phyloP scores from a whole-genome alignment of 2,888 invertebrate species.

The Acrobasis suavella region DNA sequence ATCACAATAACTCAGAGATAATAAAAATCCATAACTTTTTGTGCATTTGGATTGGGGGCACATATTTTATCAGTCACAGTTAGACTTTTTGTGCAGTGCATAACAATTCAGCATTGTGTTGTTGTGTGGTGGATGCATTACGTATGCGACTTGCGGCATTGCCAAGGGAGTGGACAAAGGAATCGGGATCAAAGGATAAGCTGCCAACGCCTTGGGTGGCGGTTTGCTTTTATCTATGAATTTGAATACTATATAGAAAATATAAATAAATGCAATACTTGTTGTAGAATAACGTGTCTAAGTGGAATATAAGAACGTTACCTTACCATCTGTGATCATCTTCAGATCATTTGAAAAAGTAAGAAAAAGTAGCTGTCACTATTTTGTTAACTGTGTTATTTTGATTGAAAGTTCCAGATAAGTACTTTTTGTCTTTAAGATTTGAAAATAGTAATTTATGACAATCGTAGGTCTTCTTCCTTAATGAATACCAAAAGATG shows the following conservation, averaged over 20 bases:
- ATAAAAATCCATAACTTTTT: neutral
- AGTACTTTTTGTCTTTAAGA: too few relatives aligned
- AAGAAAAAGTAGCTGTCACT: too few relatives aligned
- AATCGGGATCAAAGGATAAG: conserved; percentile 63
- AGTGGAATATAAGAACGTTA: too few relatives aligned
- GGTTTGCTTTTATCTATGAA: conserved; percentile 29
- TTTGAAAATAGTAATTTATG: too few relatives aligned
- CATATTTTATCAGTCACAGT: conserved; percentile 41
- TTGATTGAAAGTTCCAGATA: too few relatives aligned
- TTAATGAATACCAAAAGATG: too few relatives aligned
- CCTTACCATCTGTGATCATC: too few relatives aligned
- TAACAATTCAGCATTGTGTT: conserved; percentile 49
- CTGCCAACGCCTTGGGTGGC: conserved; percentile 68
- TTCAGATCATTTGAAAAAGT: too few relatives aligned
- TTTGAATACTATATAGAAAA: neutral
- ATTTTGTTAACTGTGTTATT: too few relatives aligned
- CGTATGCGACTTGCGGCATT: conserved; percentile 64
- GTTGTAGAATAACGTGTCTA: neutral
- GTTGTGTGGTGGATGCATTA: conserved; percentile 44
- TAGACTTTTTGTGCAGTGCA: conserved; percentile 61
- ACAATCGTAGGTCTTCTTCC: too few relatives aligned
- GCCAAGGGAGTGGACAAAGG: conserved; percentile 65
- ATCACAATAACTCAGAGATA: neutral
- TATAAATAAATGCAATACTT: neutral
- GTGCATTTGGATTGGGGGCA: conserved; percentile 39